Conservation (phyloP, 2,888 invertebrate species). For the Oegoconia quadripuncta region DNA sequence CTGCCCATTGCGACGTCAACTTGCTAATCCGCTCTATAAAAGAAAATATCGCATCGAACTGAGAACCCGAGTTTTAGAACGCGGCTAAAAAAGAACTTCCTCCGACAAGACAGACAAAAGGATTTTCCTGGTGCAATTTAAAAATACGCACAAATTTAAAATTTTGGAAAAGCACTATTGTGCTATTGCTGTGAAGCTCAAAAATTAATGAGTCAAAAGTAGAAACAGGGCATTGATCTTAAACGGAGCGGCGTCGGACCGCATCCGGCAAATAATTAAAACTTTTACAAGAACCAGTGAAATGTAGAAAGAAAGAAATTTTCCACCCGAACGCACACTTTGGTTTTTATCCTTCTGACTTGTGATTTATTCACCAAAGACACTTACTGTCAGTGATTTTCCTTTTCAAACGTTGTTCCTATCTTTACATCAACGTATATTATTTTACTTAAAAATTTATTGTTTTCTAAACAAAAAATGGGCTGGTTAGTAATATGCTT, state of each 20-base stretch:
- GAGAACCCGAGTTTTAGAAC: too few relatives aligned
- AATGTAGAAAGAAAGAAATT: slow-evolving; percentile 69
- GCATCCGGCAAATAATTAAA: slow-evolving; percentile 73
- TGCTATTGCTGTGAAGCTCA: slow-evolving; percentile 20
- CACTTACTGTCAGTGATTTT: slow-evolving; percentile 31
- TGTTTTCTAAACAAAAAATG: slow-evolving; percentile 1
- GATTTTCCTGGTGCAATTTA: not conserved
- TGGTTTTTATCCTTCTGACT: slow-evolving; percentile 60
- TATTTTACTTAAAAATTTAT: slow-evolving; percentile 18
- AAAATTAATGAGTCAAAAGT: slow-evolving; percentile 41
- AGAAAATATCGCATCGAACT: too few relatives aligned
- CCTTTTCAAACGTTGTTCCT: slow-evolving; percentile 27
- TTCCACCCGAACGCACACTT: slow-evolving; percentile 61
- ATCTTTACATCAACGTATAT: slow-evolving; percentile 22
- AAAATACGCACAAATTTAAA: slow-evolving; percentile 5
- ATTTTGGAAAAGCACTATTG: slow-evolving; percentile 5
- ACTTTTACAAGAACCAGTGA: slow-evolving; percentile 64
- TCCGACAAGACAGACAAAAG: too few relatives aligned
- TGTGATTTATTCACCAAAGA: slow-evolving; percentile 55
- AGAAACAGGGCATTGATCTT: slow-evolving; percentile 50
- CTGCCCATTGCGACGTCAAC: too few relatives aligned
- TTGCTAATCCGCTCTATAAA: too few relatives aligned
- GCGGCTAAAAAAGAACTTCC: too few relatives aligned
- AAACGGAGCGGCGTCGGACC: slow-evolving; percentile 44
- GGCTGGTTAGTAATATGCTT: too few relatives aligned